Percentiles rank a stretch among this genome's conserved stretches.
These are phyloP conservation scores for Himalopsyche anomala DNA, from an alignment of 2,888 invertebrate species.

Conservation along the genomic window DNA sequence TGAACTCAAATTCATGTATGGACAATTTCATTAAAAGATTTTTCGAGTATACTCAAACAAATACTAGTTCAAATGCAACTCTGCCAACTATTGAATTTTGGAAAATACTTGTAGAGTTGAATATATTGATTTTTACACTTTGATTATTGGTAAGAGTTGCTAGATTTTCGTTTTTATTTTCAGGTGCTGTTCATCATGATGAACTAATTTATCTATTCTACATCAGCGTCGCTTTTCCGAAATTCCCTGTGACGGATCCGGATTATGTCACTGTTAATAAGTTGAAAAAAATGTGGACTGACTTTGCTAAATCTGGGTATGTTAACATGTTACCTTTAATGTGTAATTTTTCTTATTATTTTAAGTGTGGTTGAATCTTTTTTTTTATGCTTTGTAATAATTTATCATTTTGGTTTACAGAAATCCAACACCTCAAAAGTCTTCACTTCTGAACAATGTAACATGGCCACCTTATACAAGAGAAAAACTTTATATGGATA, in stretches of 20 bases:
- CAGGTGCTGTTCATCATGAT: conserved; percentile 57
- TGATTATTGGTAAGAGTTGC: too few relatives aligned
- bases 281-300: conserved; percentile 52
- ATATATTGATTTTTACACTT: too few relatives aligned
- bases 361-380: background rate
- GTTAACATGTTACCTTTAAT: background rate
- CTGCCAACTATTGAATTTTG: too few relatives aligned
- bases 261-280: conserved; percentile 50
- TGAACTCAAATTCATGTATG: too few relatives aligned
- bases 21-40: too few relatives aligned
- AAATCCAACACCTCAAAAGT: conserved; percentile 46
- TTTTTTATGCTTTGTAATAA: background rate
- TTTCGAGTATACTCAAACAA: too few relatives aligned
- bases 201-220: conserved; percentile 54
- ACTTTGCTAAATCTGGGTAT: conserved; percentile 57
- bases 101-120: too few relatives aligned
- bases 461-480: conserved; percentile 48
- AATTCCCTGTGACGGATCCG: conserved; percentile 47
- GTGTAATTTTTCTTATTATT: background rate
- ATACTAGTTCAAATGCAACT: too few relatives aligned
- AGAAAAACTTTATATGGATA: conserved; percentile 46
- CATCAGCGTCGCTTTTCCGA: conserved; percentile 49
- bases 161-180: background rate
- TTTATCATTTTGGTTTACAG: conserved; percentile 45
- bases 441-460: conserved; percentile 28